Evolutionary conservation across 2,888 invertebrate species (phyloP).

Genomic region (Clanis bilineata): DNA sequence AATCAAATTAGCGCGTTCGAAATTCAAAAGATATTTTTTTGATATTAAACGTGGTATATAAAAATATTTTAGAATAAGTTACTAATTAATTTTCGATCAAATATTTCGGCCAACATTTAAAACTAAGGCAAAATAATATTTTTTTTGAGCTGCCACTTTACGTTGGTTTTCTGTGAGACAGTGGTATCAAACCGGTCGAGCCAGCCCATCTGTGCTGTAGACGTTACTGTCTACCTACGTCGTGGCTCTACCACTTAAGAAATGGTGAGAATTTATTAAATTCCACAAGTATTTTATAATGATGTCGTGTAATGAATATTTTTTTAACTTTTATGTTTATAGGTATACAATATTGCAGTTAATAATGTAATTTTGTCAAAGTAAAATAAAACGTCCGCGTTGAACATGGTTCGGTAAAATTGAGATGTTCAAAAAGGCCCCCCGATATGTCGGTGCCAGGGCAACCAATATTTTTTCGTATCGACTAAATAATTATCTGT

Average conservation of each 20-base stretch:
- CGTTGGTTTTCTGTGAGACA: no score
- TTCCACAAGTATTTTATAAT: not conserved
- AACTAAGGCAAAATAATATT: no score
- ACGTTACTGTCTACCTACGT: no score
- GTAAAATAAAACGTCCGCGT: conserved; percentile 16
- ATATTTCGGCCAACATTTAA: no score
- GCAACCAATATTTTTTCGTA: conserved; percentile 73
- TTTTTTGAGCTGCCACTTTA: no score
- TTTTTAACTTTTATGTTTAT: not conserved
- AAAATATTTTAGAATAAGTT: not conserved
- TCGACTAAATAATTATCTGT: conserved; percentile 74
- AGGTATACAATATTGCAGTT: conserved; percentile 24
- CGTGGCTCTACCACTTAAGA: not conserved
- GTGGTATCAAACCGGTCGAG: no score
- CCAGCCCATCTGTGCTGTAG: no score
- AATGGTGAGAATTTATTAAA: not conserved
- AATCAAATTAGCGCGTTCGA: not conserved
- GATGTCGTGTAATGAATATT: not conserved
- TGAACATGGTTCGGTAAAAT: conserved; percentile 40
- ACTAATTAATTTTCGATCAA: no score
- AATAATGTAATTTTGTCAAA: conserved; percentile 29
- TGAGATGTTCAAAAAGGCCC: conserved; percentile 67
- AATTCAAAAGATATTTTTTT: conserved; percentile 12
- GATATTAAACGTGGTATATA: not conserved
- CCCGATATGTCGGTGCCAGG: conserved; percentile 52